Percentiles rank a stretch among this genome's conserved stretches.
Evolutionary conservation across 2,113 vertebrate genomes (phyloP).

Genomic region (Regulus satrapa): DNA sequence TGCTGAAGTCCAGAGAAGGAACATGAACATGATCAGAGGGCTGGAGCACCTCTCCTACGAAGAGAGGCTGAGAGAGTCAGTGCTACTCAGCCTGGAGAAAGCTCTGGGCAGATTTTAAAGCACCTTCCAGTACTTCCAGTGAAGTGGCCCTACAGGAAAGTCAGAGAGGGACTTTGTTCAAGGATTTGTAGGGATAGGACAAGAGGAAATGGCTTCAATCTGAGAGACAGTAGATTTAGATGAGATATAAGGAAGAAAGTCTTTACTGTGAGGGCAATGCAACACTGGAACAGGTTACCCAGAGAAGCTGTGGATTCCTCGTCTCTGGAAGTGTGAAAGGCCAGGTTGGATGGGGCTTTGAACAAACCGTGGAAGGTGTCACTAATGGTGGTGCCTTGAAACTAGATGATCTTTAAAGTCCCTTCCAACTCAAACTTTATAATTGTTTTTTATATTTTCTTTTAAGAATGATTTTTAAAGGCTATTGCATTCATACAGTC

Average conservation of each 20-base stretch:
- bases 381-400: neutral
- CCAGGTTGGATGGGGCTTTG: neutral
- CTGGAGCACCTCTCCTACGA: neutral
- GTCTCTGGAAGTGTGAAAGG: neutral
- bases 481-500: neutral
- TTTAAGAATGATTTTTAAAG: neutral
- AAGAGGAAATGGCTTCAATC: neutral
- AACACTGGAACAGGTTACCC: neutral
- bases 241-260: neutral
- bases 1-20: neutral
- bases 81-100: neutral
- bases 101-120: neutral
- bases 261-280: neutral
- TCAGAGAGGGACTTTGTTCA: neutral
- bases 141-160: neutral
- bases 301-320: neutral
- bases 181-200: neutral
- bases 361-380: neutral
- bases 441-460: neutral
- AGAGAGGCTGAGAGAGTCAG: neutral
- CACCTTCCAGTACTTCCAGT: neutral
- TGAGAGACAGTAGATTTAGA: neutral
- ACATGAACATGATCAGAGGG: neutral
- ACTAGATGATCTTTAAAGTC: neutral
- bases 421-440: neutral